Evolutionary conservation across 2,113 vertebrate genomes (phyloP).

Genomic region (Ranitomeya variabilis): DNA sequence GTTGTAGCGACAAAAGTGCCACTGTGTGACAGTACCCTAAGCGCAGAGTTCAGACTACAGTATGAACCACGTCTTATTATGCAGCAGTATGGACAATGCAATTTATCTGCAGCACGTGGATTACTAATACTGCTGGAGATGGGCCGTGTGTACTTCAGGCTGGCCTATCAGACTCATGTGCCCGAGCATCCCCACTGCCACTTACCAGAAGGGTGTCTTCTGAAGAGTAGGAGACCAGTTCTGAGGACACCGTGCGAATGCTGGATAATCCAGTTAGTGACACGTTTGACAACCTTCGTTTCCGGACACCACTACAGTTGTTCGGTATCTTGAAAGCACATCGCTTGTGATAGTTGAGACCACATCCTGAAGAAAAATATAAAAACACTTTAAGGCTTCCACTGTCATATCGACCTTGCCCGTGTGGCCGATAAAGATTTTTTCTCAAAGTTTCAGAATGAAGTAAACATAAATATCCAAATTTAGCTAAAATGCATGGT

Average conservation of each 20-base stretch:
- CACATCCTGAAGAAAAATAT: conserved; percentile 81
- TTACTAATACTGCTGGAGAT: neutral
- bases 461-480: too few relatives aligned
- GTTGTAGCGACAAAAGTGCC: too few relatives aligned
- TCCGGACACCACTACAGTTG: conserved; percentile 91
- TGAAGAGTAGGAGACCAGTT: conserved; percentile 71
- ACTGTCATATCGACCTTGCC: too few relatives aligned
- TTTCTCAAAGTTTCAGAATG: too few relatives aligned
- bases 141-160: too few relatives aligned
- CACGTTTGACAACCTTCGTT: conserved; percentile 89
- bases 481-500: too few relatives aligned
- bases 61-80: neutral
- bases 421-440: too few relatives aligned
- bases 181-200: conserved; percentile 49
- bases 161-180: neutral
- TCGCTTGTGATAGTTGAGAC: conserved; percentile 95
- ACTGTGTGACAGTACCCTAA: too few relatives aligned
- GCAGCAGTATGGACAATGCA: neutral
- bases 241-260: conserved; percentile 81
- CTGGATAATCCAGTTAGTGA: conserved; percentile 85
- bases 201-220: conserved; percentile 91
- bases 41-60: neutral
- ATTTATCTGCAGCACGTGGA: neutral
- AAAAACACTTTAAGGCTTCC: neutral
- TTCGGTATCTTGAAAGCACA: conserved; percentile 99